Evolutionary conservation across 2,797 vertebrate genomes (phyloP).

Genomic region (Myotis vivesi): DNA sequence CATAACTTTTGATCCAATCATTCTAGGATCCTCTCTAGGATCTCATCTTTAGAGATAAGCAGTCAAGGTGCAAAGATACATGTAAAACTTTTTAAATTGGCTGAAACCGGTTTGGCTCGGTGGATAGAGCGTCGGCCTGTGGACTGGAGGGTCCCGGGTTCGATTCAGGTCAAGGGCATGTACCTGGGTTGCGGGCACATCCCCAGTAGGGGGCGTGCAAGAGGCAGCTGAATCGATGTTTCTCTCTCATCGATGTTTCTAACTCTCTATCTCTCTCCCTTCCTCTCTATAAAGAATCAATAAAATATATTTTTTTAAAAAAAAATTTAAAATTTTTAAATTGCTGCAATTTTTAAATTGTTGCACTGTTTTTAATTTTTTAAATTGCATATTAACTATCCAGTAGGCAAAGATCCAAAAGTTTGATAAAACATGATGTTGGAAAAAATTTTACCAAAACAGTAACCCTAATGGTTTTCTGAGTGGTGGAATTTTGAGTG

Average conservation of each 20-base stretch:
- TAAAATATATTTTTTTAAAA: too few relatives aligned
- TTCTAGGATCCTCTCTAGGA: neutral
- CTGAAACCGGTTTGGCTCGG: too few relatives aligned
- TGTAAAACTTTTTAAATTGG: neutral
- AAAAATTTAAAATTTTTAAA: too few relatives aligned
- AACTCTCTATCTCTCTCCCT: too few relatives aligned
- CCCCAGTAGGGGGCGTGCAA: too few relatives aligned
- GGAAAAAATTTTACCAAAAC: neutral
- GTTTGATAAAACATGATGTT: neutral
- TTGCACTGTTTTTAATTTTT: neutral
- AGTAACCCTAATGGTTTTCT: neutral
- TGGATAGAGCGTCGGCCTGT: too few relatives aligned
- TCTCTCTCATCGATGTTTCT: too few relatives aligned
- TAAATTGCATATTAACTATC: neutral
- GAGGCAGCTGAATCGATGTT: too few relatives aligned
- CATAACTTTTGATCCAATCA: neutral
- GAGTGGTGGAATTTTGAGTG: neutral
- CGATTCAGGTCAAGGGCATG: too few relatives aligned
- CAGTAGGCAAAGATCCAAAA: neutral
- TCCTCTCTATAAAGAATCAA: too few relatives aligned
- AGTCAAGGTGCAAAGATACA: neutral
- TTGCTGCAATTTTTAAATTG: neutral
- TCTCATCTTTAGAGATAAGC: constrained; percentile 30
- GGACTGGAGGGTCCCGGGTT: too few relatives aligned
- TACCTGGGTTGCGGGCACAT: too few relatives aligned